Evolutionary conservation across 2,113 vertebrate species (phyloP), one percentile per base, ranked within the genome.

Genomic region (Atlantisia rogersi): DNA sequence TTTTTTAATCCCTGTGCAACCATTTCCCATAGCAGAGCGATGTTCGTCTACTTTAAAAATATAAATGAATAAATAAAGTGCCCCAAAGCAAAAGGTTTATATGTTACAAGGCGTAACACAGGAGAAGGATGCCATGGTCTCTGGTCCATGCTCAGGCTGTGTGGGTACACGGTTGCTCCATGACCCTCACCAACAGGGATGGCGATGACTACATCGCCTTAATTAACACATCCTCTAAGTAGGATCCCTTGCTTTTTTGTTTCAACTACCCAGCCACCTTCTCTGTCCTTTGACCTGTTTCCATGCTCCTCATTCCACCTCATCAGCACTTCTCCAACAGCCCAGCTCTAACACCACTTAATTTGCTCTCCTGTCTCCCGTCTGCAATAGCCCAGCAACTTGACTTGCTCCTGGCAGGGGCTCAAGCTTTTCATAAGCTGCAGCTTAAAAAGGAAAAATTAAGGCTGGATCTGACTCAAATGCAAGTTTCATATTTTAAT

Each of bases 381-480:
- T 39, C 32, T n/a, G 29, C 77, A 75, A 1, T 7, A 82, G 76
- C 42, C 86, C 81, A 28, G 21, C 79, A 40, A 40, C 74, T 87
- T n/a, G 59, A 40, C 74, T 87, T n/a, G 59, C 32, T 37, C 9
- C 81, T 94, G 91, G 89, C 78, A 65, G 2, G 12, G n/a, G 37
- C 82, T 87, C 94, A 94, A 68, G 39, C 26, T 70, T 35, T 78
- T 74, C 94, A 12, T n/a, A 76, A 91, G 81, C 77, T 80, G 39
- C 74, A 46, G 82, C 79, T 77, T 71, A 73, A 80, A 95, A 92
- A 76, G 79, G 40, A 56, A 94, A 91, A 93, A 86, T 56, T 76
- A 46, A 93, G 65, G 18, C 63, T 93, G 92, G 91, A 79, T 60
- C 48, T 46, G 82, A 86, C 62, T 93, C 91, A 91, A 77, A 74